Evolutionary conservation across 1,140 invertebrate genomes (phyloP).

Genomic region (Hyles euphorbiae): DNA sequence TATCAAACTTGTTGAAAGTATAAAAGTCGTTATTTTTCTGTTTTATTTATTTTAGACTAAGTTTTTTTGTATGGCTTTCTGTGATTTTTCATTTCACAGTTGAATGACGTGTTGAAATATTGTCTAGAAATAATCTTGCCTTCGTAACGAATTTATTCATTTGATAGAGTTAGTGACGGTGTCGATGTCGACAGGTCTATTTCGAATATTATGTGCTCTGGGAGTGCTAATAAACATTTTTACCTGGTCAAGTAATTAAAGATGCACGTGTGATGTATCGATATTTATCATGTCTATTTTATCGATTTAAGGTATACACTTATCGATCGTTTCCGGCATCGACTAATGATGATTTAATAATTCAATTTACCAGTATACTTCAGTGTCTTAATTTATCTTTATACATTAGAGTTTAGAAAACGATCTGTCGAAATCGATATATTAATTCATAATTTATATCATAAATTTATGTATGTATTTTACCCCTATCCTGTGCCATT

Average conservation of each 20-base stretch:
- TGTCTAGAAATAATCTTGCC: conserved; percentile 16
- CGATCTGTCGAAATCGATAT: too few species aligned
- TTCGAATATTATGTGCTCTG: neutral
- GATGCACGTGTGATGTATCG: neutral
- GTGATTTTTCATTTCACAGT: conserved; percentile 18
- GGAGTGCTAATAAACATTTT: neutral
- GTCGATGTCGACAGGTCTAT: neutral
- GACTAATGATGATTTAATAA: too few species aligned
- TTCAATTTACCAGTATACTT: too few species aligned
- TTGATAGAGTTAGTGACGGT: conserved; percentile 1
- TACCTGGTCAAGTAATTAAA: neutral
- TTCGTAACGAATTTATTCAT: conserved; percentile 22
- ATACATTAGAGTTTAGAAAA: too few species aligned
- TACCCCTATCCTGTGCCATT: too few species aligned
- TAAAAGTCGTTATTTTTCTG: conserved; percentile 4
- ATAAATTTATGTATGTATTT: too few species aligned
- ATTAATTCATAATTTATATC: too few species aligned
- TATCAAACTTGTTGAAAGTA: conserved; percentile 18
- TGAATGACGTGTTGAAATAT: conserved; percentile 5
- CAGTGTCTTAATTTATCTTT: too few species aligned
- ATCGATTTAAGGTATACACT: too few species aligned
- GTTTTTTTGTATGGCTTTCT: conserved; percentile 14
- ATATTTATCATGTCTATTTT: neutral
- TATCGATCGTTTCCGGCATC: too few species aligned
- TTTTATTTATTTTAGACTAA: conserved; percentile 21